Evolutionary conservation across 2,113 vertebrate genomes (phyloP), one percentile per base, ranked within the genome.

Genomic region (Pteruthius melanotis): DNA sequence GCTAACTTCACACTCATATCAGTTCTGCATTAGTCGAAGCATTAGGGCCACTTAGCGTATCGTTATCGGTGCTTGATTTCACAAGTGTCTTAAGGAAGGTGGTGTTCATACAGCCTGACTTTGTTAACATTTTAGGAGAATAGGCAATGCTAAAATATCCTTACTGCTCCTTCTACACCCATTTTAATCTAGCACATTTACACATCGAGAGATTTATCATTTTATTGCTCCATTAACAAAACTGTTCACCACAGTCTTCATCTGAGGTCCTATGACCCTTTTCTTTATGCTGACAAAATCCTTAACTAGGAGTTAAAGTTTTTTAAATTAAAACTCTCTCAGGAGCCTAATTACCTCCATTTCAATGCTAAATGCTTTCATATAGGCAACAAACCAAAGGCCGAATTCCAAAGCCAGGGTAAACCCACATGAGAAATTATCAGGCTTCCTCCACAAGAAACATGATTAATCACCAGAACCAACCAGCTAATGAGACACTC

Each of bases 381-480:
- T 54, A 82, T 21, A 93, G 52, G 72, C 89, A 93, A 87, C 86
- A 95, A 93, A 94, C 86, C 69, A 50, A 84, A 81, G 94, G 80
- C 89, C 76, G 71, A 56, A 84, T 92, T 96, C 93, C 94, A 97
- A 96, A 94, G 89, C 44, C 83, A 89, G 63, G 30, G 44, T 70
- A 86, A 97, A 90, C 71, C 95, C 92, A 92, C 94, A 92, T 47
- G 71, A 96, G 91, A 92, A 92, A 87, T 56, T 24, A 94, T 86
- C 76, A 50, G 39, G 47, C 64, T 92, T 94, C 89, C 69, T 95
- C 76, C 81, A 81, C 44, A 70, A 93, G 83, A 42, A 83, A 80
- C 47, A 68, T 24, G 69, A 83, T 74, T 96, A 94, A 77, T 88
- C 86, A 87, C 66, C 56, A 77, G 79, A 95, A 79, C 50, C 23